Base-by-base conservation (phyloP, 2,888 invertebrate genomes). In the Thelaira solivaga region DNA sequence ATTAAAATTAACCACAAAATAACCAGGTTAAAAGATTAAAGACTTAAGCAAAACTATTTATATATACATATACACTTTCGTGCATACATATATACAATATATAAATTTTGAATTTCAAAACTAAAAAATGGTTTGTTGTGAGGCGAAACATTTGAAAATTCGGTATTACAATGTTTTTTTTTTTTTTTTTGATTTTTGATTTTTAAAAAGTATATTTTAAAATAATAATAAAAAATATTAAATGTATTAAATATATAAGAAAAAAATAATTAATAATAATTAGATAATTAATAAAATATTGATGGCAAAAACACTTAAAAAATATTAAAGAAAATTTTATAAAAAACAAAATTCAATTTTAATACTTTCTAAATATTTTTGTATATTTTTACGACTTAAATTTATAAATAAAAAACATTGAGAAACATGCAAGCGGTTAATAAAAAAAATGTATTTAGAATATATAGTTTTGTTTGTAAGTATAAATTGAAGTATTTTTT, bases 141-240 rank as follows among this genome's bases (percentile, higher is more conserved):
- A 89, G 89, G 89, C 88, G 89, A 87, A 88, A 88, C 89, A 89
- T 89, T 86, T 86, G 88, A 89, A 88, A 89, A 88, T 87, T 89
- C 88, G 88, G 89, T 85, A 88, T 89, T 88, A 89, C 89, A 89
- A 86, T 85, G 45, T 69, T 68, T 77, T 59, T 76, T 61, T 18
- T 45, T 24, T 11, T 80, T 80, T 80, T 76, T 64, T 62, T 73
- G 65, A 72, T 45, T 78, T 69, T 47, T 69, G 41, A n/a, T n/a
- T n/a, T n/a, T n/a, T n/a, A n/a, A n/a, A 62, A 68, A 29, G 55
- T 62, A 68, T 68, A 55, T 67, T 77, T 76, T 72, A 53, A 76
- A 75, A 71, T 53, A 64, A 78, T 53, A 69, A 78, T 71, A 79
- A 75, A 73, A 80, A 82, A 80, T 81, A 67, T n/a, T n/a, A n/a